Conservation (phyloP, 2,888 invertebrate species). For the Yponomeuta sedellus region DNA sequence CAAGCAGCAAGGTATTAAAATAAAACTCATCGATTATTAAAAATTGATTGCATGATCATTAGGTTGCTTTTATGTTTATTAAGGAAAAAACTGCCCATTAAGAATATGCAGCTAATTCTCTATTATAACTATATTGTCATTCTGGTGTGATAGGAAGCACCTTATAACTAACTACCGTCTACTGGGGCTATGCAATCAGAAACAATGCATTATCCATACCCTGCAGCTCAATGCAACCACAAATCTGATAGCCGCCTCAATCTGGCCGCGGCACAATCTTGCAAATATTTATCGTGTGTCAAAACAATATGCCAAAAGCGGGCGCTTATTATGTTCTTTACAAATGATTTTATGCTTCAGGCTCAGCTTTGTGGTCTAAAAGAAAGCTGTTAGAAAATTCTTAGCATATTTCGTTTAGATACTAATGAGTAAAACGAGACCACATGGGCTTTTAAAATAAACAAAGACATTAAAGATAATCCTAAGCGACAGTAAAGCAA, state of each 20-base stretch:
- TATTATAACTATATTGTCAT: not conserved
- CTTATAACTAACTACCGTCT: conserved; percentile 14
- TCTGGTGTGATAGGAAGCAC: conserved; percentile 7
- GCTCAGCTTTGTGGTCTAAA: conserved; percentile 34
- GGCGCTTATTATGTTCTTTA: conserved; percentile 71
- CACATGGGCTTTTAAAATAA: too few relatives aligned
- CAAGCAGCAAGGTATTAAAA: conserved; percentile 50
- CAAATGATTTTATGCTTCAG: conserved; percentile 64
- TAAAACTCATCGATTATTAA: conserved; percentile 9
- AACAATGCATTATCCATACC: conserved; percentile 24
- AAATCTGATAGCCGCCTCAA: conserved; percentile 42
- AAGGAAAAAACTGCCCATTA: not conserved
- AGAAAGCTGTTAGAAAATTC: not conserved
- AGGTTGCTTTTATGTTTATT: not conserved
- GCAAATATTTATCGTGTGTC: conserved; percentile 73
- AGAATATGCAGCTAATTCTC: not conserved
- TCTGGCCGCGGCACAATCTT: conserved; percentile 53
- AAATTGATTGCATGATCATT: not conserved
- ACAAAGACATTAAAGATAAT: too few relatives aligned
- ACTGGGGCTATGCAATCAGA: conserved; percentile 26
- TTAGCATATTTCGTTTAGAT: not conserved
- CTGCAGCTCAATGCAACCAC: conserved; percentile 12
- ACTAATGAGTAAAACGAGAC: not conserved
- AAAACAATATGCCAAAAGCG: conserved; percentile 73
- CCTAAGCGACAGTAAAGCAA: not conserved